These are phyloP conservation scores for Anisognathus igniventris DNA, from an alignment of 2,797 vertebrate species.

Conservation along the genomic window DNA sequence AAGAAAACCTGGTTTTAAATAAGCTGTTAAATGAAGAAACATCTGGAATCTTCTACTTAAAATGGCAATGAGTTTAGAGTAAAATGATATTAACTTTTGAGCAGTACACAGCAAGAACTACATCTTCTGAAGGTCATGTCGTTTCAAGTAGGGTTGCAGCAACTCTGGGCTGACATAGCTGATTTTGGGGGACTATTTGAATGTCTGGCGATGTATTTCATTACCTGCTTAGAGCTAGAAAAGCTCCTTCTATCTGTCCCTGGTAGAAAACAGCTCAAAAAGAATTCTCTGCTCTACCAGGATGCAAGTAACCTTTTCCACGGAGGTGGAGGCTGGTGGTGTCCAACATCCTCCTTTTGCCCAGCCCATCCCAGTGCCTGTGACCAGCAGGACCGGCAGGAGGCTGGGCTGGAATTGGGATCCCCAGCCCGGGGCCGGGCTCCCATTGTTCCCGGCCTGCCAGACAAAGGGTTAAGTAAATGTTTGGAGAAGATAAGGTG, in stretches of 20 bases:
- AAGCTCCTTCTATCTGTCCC: neutral
- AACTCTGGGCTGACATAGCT: neutral
- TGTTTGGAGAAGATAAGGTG: slow-evolving; percentile 86
- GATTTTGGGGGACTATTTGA: neutral
- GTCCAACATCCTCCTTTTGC: neutral
- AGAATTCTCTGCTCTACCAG: neutral
- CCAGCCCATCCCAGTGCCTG: rapidly evolving
- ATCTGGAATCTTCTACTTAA: neutral
- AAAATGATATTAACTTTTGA: neutral
- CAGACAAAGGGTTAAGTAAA: slow-evolving; percentile 90
- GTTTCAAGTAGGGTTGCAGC: neutral
- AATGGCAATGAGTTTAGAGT: neutral
- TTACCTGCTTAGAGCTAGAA: neutral
- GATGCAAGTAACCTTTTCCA: neutral
- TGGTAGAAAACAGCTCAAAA: neutral
- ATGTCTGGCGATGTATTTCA: neutral
- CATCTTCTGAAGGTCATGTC: neutral
- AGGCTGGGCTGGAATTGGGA: neutral
- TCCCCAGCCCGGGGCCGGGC: neutral
- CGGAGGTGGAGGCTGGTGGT: neutral
- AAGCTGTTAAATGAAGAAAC: neutral
- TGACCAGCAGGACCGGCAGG: neutral
- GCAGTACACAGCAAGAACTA: neutral
- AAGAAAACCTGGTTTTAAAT: neutral
- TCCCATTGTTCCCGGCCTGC: slow-evolving; percentile 79